These are phyloP conservation scores for Scolanthus callimorphus DNA, from an alignment of 92 coral and sea anemone species.

Conservation along the genomic window DNA sequence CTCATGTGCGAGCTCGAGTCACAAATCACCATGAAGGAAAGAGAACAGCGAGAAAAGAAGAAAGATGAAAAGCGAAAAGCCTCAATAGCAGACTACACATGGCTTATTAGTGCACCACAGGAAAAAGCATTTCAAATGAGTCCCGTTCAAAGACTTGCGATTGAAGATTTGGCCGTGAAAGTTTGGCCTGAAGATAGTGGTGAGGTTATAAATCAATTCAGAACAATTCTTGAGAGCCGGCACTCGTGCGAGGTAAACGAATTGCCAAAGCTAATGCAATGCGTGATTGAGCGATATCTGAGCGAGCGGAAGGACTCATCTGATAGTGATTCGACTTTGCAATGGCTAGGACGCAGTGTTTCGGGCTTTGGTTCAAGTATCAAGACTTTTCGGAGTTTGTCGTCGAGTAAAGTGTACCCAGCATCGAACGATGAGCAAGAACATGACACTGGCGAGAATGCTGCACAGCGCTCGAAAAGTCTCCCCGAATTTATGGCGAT, in stretches of 20 bases:
- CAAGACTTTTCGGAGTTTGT: constrained; percentile 59
- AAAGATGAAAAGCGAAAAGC: constrained; percentile 57
- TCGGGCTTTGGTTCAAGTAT: constrained; percentile 50
- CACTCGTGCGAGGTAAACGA: constrained; percentile 38
- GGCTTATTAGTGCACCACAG: constrained; percentile 62
- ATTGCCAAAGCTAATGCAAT: constrained; percentile 60
- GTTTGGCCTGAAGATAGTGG: constrained; percentile 79
- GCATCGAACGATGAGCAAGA: constrained; percentile 6
- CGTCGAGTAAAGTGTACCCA: constrained; percentile 76
- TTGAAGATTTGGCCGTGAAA: constrained; percentile 72
- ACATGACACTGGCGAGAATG: constrained; percentile 15
- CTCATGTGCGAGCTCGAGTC: constrained; percentile 70
- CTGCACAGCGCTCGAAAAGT: constrained; percentile 74
- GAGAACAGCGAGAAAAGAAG: constrained; percentile 38
- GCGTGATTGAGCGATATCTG: constrained; percentile 61
- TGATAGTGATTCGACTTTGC: constrained; percentile 41
- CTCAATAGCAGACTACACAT: constrained; percentile 68
- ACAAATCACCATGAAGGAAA: constrained; percentile 60
- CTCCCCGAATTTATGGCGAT: constrained; percentile 77
- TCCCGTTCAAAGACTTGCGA: constrained; percentile 69
- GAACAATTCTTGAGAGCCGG: constrained; percentile 56
- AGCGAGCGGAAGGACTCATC: constrained; percentile 32
- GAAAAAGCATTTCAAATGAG: constrained; percentile 44
- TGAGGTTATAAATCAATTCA: constrained; percentile 55
- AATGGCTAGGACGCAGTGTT: constrained; percentile 72